Evolutionary conservation across 2,888 invertebrate species (phyloP).

Genomic region (Formica aserva): DNA sequence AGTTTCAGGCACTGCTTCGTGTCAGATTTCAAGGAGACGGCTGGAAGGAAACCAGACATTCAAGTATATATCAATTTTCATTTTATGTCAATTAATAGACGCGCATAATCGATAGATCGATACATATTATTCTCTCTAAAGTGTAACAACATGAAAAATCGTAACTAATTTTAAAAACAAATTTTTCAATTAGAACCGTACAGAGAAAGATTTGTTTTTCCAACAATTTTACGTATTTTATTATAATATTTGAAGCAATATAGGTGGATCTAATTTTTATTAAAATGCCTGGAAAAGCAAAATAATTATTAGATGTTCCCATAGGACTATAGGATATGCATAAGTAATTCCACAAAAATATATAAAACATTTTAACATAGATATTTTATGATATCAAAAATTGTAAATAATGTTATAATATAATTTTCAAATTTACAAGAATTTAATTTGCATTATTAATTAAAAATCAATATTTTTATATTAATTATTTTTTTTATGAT

Average conservation of each 20-base stretch:
- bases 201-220: slow-evolving; percentile 3
- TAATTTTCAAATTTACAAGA: not conserved
- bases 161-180: slow-evolving; percentile 35
- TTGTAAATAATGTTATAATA: not conserved
- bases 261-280: not conserved
- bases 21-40: slow-evolving; percentile 54
- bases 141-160: slow-evolving; percentile 15
- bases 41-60: slow-evolving; percentile 60
- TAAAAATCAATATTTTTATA: not conserved
- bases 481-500: not conserved
- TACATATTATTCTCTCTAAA: slow-evolving; percentile 8
- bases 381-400: not conserved
- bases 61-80: slow-evolving; percentile 45
- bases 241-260: not conserved
- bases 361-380: not conserved
- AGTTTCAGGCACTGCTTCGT: slow-evolving; percentile 32
- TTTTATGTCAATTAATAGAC: slow-evolving; percentile 31
- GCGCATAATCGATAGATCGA: slow-evolving; percentile 8
- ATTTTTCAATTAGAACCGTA: not conserved
- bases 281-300: not conserved
- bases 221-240: not conserved
- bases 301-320: not conserved
- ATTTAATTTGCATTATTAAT: not conserved
- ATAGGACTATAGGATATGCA: not conserved
- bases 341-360: not conserved